Conservation (phyloP, 2,888 invertebrate genomes). For the Conchocele bisecta region DNA sequence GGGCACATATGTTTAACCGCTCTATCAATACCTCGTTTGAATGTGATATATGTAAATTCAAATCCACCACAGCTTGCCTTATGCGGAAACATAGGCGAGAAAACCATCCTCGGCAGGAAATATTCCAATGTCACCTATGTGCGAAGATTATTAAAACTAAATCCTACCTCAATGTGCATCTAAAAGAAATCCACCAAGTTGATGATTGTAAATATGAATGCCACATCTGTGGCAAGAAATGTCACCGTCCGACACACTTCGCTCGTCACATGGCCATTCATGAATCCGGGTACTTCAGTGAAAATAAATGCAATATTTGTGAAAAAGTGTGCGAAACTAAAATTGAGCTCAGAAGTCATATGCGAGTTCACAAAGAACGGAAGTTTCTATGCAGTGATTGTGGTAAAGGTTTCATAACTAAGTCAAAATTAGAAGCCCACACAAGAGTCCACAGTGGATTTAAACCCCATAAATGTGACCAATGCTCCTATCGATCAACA, state of each 20-base stretch:
- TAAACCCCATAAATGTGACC: constrained; percentile 22
- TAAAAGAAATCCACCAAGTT: constrained; percentile 23
- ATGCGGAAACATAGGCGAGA: constrained; percentile 22
- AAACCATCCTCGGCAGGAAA: constrained; percentile 9
- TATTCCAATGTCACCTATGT: constrained; percentile 32
- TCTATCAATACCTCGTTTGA: constrained; percentile 7
- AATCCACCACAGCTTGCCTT: constrained; percentile 19
- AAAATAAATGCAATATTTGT: constrained; percentile 13
- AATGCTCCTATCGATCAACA: constrained; percentile 25
- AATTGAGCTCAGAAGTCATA: constrained; percentile 10
- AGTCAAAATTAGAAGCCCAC: constrained; percentile 16
- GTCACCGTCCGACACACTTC: constrained; percentile 2
- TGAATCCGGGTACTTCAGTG: not conserved
- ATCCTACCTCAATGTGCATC: constrained; percentile 39
- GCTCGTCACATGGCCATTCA: constrained; percentile 22
- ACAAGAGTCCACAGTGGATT: constrained; percentile 32
- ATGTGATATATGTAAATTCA: constrained; percentile 27
- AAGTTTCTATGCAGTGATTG: constrained; percentile 22
- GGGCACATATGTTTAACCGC: constrained; percentile 22
- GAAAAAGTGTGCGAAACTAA: constrained; percentile 16
- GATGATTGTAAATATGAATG: constrained; percentile 33
- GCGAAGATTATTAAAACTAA: constrained; percentile 27
- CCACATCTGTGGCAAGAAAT: constrained; percentile 22
- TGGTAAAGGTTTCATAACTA: constrained; percentile 19
- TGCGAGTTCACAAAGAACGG: constrained; percentile 12